A percentile compares a stretch with the other conserved stretches of the same genome.
phyloP scores from a whole-genome alignment of 2,888 invertebrate genomes.

The Erebia epiphron region DNA sequence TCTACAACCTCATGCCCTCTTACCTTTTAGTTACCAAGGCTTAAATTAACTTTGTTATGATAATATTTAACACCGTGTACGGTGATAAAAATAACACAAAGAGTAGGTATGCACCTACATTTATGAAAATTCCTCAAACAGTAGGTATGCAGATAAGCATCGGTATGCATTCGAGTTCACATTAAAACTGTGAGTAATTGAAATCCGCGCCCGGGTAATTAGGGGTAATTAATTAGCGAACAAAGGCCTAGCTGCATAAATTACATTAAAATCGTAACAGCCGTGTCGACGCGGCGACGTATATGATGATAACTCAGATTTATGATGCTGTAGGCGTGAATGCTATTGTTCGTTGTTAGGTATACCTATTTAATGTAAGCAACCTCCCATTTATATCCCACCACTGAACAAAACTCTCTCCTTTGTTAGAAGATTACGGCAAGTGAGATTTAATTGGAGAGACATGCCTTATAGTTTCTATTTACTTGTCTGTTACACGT shows the following conservation, averaged over 20 bases:
- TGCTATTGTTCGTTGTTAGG: slow-evolving; percentile 1
- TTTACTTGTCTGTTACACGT: too few species aligned
- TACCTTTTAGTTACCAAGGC: background rate
- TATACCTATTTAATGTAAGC: background rate
- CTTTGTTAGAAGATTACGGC: background rate
- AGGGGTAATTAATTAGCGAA: slow-evolving; percentile 16
- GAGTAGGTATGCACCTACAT: background rate
- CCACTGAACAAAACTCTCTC: background rate
- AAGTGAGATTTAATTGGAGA: too few species aligned
- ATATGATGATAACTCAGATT: slow-evolving; percentile 5
- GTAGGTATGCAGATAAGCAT: slow-evolving; percentile 16
- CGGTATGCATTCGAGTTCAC: slow-evolving; percentile 4
- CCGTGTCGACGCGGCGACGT: slow-evolving; percentile 23
- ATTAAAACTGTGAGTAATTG: slow-evolving; percentile 9
- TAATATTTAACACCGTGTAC: background rate
- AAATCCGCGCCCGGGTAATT: slow-evolving; percentile 1
- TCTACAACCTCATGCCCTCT: too few species aligned
- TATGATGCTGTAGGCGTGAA: slow-evolving; percentile 8
- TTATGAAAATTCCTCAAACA: slow-evolving; percentile 15
- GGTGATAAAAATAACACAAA: slow-evolving; percentile 6
- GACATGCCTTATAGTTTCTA: too few species aligned
- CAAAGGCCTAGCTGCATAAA: slow-evolving; percentile 13
- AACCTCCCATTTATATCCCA: background rate
- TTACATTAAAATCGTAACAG: slow-evolving; percentile 10
- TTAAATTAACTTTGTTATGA: background rate